Conservation (phyloP, 2,113 vertebrate species). For the Chaetura pelagica region DNA sequence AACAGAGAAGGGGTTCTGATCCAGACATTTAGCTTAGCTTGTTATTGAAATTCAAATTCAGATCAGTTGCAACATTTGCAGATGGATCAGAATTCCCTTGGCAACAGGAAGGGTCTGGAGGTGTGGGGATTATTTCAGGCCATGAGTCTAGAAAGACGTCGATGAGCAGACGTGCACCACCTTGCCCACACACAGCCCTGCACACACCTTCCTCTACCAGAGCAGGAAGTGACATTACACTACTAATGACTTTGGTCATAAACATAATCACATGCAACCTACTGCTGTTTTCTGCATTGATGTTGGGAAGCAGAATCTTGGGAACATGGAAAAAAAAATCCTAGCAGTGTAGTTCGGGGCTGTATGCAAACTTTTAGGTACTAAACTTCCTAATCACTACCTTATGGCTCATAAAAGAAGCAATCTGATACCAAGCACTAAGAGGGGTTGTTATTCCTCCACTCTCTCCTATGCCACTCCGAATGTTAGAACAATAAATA, state of each 20-base stretch:
- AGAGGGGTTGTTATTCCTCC: slow-evolving; percentile 42
- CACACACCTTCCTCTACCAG: background rate
- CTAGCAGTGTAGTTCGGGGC: background rate
- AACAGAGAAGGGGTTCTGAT: background rate
- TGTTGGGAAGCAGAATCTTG: background rate
- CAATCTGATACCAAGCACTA: slow-evolving; percentile 40
- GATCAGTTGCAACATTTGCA: background rate
- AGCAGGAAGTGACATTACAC: background rate
- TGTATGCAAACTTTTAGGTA: slow-evolving; percentile 17
- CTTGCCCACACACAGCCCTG: background rate
- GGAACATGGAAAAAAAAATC: background rate
- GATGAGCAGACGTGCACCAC: background rate
- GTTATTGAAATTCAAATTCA: background rate
- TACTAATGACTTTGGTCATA: background rate
- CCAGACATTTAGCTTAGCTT: background rate
- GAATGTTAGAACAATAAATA: slow-evolving; percentile 63
- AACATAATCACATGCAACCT: background rate
- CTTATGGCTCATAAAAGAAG: slow-evolving; percentile 68
- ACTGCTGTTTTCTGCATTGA: background rate
- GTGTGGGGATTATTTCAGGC: background rate
- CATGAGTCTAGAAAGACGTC: background rate
- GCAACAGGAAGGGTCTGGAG: background rate
- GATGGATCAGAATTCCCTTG: background rate
- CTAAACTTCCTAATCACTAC: slow-evolving; percentile 65
- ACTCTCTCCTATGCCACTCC: slow-evolving; percentile 20